Percentiles rank a stretch among this genome's conserved stretches.
Evolutionary conservation across 2,797 vertebrate species (phyloP).

Genomic region (Coracias cyanogaster): DNA sequence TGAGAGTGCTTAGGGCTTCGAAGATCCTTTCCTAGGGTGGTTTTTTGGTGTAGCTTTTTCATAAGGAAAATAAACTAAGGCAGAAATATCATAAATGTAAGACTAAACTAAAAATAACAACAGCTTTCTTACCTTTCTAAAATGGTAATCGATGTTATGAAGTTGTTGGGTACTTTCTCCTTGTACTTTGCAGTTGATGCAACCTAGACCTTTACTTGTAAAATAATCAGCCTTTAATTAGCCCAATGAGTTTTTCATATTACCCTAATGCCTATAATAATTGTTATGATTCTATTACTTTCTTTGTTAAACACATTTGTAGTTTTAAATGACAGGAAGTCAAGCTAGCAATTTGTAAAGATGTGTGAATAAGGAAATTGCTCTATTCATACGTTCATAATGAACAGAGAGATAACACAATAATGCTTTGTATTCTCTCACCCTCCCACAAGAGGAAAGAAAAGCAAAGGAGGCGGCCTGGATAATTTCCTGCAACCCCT

Average conservation of each 20-base stretch:
- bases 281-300: slow-evolving; percentile 67
- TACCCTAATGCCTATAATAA: slow-evolving; percentile 53
- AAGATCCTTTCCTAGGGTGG: neutral
- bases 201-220: slow-evolving; percentile 35
- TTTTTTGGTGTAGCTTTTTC: neutral
- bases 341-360: slow-evolving; percentile 68
- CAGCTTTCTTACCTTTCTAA: neutral
- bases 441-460: slow-evolving; percentile 10
- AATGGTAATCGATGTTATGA: neutral
- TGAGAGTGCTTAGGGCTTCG: neutral
- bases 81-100: neutral
- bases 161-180: neutral
- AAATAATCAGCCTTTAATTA: slow-evolving; percentile 66
- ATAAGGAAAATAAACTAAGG: neutral
- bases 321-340: slow-evolving; percentile 70
- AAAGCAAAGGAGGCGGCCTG: slow-evolving; percentile 45
- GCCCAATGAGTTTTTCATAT: slow-evolving; percentile 37
- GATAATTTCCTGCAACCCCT: slow-evolving; percentile 36
- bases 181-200: neutral
- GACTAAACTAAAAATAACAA: neutral
- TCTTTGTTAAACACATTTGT: slow-evolving; percentile 57
- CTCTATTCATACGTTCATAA: slow-evolving; percentile 55
- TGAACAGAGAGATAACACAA: slow-evolving; percentile 57
- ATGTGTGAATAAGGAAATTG: slow-evolving; percentile 69
- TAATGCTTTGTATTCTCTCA: slow-evolving; percentile 30